Evolutionary conservation across 2,888 invertebrate genomes (phyloP).

Genomic region (Abscondita cerata): DNA sequence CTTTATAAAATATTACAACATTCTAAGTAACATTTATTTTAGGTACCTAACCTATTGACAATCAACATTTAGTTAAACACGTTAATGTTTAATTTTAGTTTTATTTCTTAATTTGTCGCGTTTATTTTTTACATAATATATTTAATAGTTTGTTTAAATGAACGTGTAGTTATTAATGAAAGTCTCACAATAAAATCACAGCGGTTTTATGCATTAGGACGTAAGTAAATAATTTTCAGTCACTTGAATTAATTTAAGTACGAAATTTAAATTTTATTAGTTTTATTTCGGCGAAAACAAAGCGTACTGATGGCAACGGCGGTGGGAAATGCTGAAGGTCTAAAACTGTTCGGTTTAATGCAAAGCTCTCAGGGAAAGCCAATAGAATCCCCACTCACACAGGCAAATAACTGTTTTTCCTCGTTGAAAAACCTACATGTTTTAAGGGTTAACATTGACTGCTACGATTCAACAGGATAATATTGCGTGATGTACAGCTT

Average conservation of each 20-base stretch:
- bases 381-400: constrained; percentile 55
- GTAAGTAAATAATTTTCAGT: constrained; percentile 22
- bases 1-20: constrained; percentile 25
- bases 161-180: constrained; percentile 8
- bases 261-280: constrained; percentile 31
- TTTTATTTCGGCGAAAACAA: constrained; percentile 35
- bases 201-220: constrained; percentile 24
- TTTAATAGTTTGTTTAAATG: background rate
- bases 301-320: constrained; percentile 32
- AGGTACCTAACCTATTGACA: constrained; percentile 15
- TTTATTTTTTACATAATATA: background rate
- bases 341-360: constrained; percentile 40
- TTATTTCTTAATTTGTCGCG: no score
- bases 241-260: constrained; percentile 30
- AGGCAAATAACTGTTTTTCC: constrained; percentile 35
- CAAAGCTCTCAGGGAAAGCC: constrained; percentile 52
- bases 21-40: constrained; percentile 17
- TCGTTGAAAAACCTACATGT: constrained; percentile 19
- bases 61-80: constrained; percentile 24
- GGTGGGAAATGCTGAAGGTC: constrained; percentile 35
- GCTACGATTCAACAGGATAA: constrained; percentile 26
- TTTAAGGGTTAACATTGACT: constrained; percentile 33
- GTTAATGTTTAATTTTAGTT: constrained; percentile 12
- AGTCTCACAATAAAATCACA: constrained; percentile 28
- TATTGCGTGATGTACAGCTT: constrained; percentile 27